Base-by-base conservation (phyloP, 2,888 invertebrate species). In the Limnephilus lunatus region DNA sequence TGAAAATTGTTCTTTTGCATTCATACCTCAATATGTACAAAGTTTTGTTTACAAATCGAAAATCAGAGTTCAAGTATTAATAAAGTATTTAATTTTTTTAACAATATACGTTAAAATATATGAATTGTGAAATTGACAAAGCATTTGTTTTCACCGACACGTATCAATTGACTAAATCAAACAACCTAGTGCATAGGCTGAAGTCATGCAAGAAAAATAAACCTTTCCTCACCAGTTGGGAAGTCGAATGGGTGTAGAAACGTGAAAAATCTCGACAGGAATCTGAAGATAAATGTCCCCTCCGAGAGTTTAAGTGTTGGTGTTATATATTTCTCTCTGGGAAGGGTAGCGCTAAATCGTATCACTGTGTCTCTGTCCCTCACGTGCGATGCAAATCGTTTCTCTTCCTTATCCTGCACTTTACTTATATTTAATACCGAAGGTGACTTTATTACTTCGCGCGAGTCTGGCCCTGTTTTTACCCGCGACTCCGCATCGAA, bases 171-270 rank as follows among this genome's bases (percentile, higher is more conserved):
- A 68, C n/a, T n/a, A 68, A 25, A 68, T 25, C 68, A 68, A 68
- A 68, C 68, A 68, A 9, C 68, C 68, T 9, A n/a, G 68, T 68
- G 68, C 68, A 68, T 9, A 68, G n/a, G 25, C 7, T 68, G 68
- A 68, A 68, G 25, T 68, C 68, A 68, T 25, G 25, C 25, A 39
- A 39, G 81, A 89, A 89, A 81, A n/a, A 81, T n/a, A 87, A 89
- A 39, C 88, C 32, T 81, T 44, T 89, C 95, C 96, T 97, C 95
- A 97, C 97, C 97, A 91, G 96, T 95, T 93, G 97, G 97, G 95
- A 97, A 97, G 94, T 97, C 96, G 94, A 96, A 96, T 5, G 97
- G 97, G 95, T 97, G 97, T 94, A 97, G 96, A 94, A 97, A 95
- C 94, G 96, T 96, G 94, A 97, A 96, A 94, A 97, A 96, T 92